Evolutionary conservation across 2,797 vertebrate species (phyloP), one percentile per base, ranked within the genome.

Genomic region (Rachycentron canadum): DNA sequence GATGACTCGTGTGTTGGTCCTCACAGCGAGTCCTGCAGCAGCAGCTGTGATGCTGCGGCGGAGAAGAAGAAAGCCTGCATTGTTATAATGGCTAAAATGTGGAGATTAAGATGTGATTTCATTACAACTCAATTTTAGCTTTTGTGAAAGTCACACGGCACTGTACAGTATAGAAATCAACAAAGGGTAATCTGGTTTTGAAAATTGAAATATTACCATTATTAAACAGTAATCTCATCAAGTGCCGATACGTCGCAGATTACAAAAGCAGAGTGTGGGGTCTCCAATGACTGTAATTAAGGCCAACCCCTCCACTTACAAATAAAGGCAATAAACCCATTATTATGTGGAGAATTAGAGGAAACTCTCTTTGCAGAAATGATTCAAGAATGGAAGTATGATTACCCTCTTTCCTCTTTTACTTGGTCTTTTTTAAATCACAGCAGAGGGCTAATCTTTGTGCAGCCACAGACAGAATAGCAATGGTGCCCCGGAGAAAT

Each of bases 251-350:
- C 85, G 76, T 85, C 6, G 8, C 77, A 86, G 82, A 89, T 92
- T 88, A 91, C 75, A 89, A 91, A 78, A 72, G 79, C 75, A 70
- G 74, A 85, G 80, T 66, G 75, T 49, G 36, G 69, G 83, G 87
- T 86, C 88, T 87, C 88, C 84, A 67, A 57, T 86, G 84, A 87
- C 81, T 87, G 84, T 87, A 89, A 92, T 91, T 92, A 92, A 86
- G 76, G 79, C 77, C 65, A 82, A 81, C 79, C 82, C 85, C 79
- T 88, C 69, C 85, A 86, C 82, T 87, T 71, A 79, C 76, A 89
- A 90, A 90, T 86, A 91, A 90, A 89, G 68, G 79, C 82, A 81
- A 69, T 86, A 85, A 89, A 85, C 64, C 86, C 85, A 89, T 92
- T 91, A 91, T 77, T 79, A 90, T 64, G 64, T 25, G 45, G 76